Evolutionary conservation across 92 coral and sea anemone genomes (phyloP).

Genomic region (Pocillopora meandrina): DNA sequence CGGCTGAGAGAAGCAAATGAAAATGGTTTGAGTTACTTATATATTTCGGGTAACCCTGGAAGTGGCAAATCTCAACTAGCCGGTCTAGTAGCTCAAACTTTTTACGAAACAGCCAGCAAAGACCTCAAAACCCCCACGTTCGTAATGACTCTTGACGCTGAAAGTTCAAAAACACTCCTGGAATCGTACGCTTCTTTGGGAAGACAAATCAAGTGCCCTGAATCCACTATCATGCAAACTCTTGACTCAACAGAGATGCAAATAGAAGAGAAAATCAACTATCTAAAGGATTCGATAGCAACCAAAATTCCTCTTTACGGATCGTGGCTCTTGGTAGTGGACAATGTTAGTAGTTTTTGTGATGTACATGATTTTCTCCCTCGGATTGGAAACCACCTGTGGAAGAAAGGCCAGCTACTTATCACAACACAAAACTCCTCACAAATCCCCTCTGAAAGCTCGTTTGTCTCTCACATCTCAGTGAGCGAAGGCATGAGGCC

Average conservation of each 20-base stretch:
- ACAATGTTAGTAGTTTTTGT: neutral
- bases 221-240: neutral
- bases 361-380: neutral
- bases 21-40: neutral
- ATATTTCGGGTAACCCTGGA: neutral
- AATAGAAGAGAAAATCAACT: neutral
- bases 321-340: neutral
- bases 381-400: neutral
- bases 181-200: neutral
- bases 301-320: neutral
- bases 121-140: neutral
- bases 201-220: neutral
- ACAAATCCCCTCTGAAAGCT: neutral
- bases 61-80: neutral
- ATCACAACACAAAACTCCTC: neutral
- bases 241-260: neutral
- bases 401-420: neutral
- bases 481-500: slow-evolving; percentile 15
- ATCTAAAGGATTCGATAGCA: neutral
- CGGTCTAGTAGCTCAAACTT: neutral
- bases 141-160: neutral
- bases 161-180: neutral
- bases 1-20: neutral
- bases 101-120: neutral
- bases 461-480: slow-evolving; percentile 6